These are phyloP conservation scores for Heteromyza rotundicornis DNA, from an alignment of 2,888 invertebrate species.

Conservation along the genomic window DNA sequence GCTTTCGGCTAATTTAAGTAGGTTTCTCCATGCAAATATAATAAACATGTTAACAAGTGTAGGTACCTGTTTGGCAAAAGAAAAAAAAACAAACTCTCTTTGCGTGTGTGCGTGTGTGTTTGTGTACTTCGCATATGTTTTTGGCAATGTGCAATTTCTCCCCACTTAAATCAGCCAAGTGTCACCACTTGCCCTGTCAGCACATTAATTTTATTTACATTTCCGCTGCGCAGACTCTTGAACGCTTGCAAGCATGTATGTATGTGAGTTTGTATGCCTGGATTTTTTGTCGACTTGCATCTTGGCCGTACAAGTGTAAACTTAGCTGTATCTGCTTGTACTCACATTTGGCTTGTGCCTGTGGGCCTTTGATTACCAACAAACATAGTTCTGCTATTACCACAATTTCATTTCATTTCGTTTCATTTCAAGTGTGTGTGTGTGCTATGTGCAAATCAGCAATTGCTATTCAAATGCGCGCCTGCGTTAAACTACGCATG, in stretches of 20 bases:
- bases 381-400: constrained; percentile 54
- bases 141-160: too few species aligned
- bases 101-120: too few species aligned
- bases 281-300: too few species aligned
- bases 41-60: constrained; percentile 48
- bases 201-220: constrained; percentile 50
- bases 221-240: constrained; percentile 38
- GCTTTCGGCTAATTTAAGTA: not conserved
- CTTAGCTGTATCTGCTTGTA: not conserved
- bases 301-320: not conserved
- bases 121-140: too few species aligned
- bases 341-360: too few species aligned
- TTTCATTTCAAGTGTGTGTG: too few species aligned
- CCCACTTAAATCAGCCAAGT: constrained; percentile 2
- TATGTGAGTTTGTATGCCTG: not conserved
- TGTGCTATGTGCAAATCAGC: too few species aligned
- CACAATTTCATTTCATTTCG: constrained; percentile 40
- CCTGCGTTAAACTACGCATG: not conserved
- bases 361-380: constrained; percentile 54
- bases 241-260: not conserved
- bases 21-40: not conserved
- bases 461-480: constrained; percentile 33
- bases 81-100: constrained; percentile 38
- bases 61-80: constrained; percentile 49
- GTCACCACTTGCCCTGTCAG: constrained; percentile 23